phyloP scores from a whole-genome alignment of 2,113 vertebrate species.

The Artemisiospiza belli region DNA sequence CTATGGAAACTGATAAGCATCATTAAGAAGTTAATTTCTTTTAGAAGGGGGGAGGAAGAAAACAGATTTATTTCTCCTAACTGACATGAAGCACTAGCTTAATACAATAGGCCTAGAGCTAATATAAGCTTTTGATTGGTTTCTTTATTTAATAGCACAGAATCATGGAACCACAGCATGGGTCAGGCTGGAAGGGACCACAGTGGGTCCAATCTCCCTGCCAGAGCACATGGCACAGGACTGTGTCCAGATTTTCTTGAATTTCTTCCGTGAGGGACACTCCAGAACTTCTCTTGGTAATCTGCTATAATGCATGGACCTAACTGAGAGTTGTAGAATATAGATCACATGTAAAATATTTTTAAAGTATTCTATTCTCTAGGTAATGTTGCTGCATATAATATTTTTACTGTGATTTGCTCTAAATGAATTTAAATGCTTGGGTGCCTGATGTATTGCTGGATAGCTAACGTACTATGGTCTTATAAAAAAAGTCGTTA shows the following conservation, averaged over 20 bases:
- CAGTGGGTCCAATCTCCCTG: neutral
- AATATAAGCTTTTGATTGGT: neutral
- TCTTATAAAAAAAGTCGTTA: constrained; percentile 19
- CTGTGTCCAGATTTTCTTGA: neutral
- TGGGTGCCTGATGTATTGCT: neutral
- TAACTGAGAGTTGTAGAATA: neutral
- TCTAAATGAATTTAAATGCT: neutral
- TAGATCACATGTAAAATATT: neutral
- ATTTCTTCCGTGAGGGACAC: neutral
- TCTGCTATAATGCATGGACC: neutral
- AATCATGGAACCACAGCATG: neutral
- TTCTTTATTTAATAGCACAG: neutral
- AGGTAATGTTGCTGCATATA: neutral
- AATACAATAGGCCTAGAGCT: neutral
- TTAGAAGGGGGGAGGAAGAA: neutral
- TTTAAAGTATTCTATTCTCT: neutral
- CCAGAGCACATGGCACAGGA: neutral
- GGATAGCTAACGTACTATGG: neutral
- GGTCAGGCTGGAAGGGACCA: neutral
- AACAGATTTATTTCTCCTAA: neutral
- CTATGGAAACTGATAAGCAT: neutral
- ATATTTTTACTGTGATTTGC: neutral
- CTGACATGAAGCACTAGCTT: neutral
- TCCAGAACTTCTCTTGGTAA: neutral
- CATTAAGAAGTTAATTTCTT: neutral